Evolutionary conservation across 2,797 vertebrate genomes (phyloP).

Genomic region (Paratrypauchen microcephalus): DNA sequence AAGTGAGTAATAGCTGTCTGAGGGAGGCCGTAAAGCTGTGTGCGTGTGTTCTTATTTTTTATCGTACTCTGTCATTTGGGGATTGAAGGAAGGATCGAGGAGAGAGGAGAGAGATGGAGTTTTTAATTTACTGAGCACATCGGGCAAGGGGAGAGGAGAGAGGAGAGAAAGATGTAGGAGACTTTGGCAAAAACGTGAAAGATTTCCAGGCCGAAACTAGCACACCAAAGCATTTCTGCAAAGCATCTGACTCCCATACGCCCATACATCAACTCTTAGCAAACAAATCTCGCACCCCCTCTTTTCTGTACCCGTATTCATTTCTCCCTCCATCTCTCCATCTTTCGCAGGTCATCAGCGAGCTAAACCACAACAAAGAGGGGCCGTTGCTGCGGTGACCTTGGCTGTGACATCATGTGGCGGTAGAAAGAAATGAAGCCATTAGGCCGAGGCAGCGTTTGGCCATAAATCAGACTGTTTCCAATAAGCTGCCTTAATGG

Average conservation of each 20-base stretch:
- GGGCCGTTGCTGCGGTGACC: conserved; percentile 94
- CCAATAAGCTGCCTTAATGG: conserved; percentile 99
- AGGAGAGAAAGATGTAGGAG: conserved; percentile 27
- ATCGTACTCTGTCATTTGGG: conserved; percentile 76
- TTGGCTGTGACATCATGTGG: conserved; percentile 99
- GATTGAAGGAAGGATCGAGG: conserved; percentile 78
- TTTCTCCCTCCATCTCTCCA: conserved; percentile 64
- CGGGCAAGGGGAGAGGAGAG: conserved; percentile 39
- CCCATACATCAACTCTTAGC: conserved; percentile 61
- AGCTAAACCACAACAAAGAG: conserved; percentile 94
- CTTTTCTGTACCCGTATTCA: conserved; percentile 47
- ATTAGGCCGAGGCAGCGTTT: conserved; percentile 97
- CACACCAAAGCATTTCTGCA: conserved; percentile 60
- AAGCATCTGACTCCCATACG: conserved; percentile 48
- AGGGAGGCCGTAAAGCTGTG: conserved; percentile 88
- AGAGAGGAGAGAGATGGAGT: conserved; percentile 79
- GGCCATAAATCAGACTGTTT: conserved; percentile 99
- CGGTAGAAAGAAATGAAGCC: conserved; percentile 99
- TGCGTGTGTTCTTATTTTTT: conserved; percentile 29
- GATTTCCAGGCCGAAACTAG: conserved; percentile 61
- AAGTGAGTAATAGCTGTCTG: conserved; percentile 96
- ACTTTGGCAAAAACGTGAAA: conserved; percentile 48
- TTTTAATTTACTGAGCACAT: conserved; percentile 84
- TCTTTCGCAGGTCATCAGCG: conserved; percentile 92
- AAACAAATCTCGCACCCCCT: conserved; percentile 64